Base-by-base conservation (phyloP, 2,113 vertebrate genomes). In the Marmota flaviventris region DNA sequence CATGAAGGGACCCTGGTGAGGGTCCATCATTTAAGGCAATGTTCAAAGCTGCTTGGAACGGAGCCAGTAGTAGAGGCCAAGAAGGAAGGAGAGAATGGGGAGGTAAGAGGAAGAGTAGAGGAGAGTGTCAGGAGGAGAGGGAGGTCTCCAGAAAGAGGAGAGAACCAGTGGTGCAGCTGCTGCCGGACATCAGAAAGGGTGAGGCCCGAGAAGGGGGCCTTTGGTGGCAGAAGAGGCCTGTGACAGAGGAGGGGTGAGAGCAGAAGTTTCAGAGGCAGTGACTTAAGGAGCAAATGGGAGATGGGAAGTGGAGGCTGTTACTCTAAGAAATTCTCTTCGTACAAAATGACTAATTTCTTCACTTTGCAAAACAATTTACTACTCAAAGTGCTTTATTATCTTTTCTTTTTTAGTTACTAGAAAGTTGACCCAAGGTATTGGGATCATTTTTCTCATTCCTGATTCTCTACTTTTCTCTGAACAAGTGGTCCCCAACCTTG, bases 361-460 rank as follows among this genome's bases (percentile, higher is more conserved):
- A 91, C 53, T 94, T 88, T 67, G 51, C 56, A 65, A 67, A 93
- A 83, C 39, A 9, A 29, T 93, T 58, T 75, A 13, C 37, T 84
- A 79, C 65, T 93, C 69, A 39, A 58, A 85, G 51, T 76, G 13
- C 32, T 34, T 89, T n/a, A 3, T 89, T 88, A 53, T 92, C 93
- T 63, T 65, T 93, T 91, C 20, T 42, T 85, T 93, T 89, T 78
- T 67, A 67, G 37, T 79, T 51, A 51, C 83, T 88, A 85, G 37
- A 79, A 61, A 32, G 34, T n/a, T 93, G 72, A 45, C 20, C 13
- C 51, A 61, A 34, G n/a, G 16, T 73, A 53, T 45, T 91, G 13
- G 53, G 3, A 29, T 92, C 39, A 24, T 25, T 76, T 89, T 95
- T 61, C 65, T 95, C 86, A 48, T 51, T 29, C 78, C 77, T 73